A percentile compares a stretch with the other conserved stretches of the same genome.
These are phyloP conservation scores for Drosophila buzzatii DNA, from an alignment of 2,888 invertebrate species.

Conservation along the genomic window DNA sequence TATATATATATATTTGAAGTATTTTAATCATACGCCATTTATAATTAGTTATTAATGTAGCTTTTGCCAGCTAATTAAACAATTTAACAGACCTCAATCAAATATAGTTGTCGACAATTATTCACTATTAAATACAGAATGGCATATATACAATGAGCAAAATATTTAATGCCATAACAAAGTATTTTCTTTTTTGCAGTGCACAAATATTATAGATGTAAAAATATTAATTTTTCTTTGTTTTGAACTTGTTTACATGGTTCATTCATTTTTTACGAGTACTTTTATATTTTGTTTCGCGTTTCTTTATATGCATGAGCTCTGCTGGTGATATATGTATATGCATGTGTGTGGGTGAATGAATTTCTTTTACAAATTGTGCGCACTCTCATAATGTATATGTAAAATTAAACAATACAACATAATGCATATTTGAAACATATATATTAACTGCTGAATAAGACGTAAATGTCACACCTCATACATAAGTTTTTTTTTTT, in stretches of 20 bases:
- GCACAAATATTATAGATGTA: constrained; percentile 59
- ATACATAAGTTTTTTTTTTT: constrained; percentile 23
- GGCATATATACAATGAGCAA: constrained; percentile 77
- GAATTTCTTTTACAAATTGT: constrained; percentile 53
- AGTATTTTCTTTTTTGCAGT: constrained; percentile 35
- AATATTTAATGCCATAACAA: constrained; percentile 59
- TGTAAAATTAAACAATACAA: constrained; percentile 61
- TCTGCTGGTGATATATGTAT: constrained; percentile 43
- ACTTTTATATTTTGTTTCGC: constrained; percentile 38
- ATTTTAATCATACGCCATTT: constrained; percentile 12
- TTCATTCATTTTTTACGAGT: constrained; percentile 55
- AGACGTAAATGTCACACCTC: constrained; percentile 36
- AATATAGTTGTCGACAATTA: constrained; percentile 39
- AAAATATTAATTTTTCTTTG: constrained; percentile 27
- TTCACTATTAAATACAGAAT: constrained; percentile 64
- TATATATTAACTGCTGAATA: constrained; percentile 57
- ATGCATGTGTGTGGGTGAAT: constrained; percentile 39
- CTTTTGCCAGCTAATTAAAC: constrained; percentile 17
- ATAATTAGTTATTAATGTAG: constrained; percentile 23
- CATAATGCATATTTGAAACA: constrained; percentile 62
- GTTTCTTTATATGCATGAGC: constrained; percentile 30
- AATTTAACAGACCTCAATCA: constrained; percentile 32
- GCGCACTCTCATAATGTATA: constrained; percentile 37
- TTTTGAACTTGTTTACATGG: constrained; percentile 42
- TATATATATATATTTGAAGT: constrained; percentile 9